Evolutionary conservation across 2,888 invertebrate species (phyloP), one percentile per base, ranked within the genome.

Genomic region (Eilema caniola): DNA sequence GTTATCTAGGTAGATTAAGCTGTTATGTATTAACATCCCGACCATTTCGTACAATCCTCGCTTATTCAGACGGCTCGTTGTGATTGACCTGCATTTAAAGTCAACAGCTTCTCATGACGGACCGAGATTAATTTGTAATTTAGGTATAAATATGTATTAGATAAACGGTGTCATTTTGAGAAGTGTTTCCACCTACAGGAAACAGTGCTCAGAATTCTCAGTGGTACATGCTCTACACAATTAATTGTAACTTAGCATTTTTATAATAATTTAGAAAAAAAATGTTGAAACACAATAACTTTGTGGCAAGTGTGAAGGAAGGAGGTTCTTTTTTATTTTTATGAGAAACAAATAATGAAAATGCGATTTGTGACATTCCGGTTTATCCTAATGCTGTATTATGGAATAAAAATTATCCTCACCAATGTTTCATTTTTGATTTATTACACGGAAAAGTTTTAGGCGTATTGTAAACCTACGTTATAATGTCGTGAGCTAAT

Each of bases 361-460:
- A 91, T 92, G 90, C 90, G 90, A 92, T 89, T 92, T 95, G 94
- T 94, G 95, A 95, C 95, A 95, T 95, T 95, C 95, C 95, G 95
- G 95, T 95, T 95, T 95, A 94, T 95, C 95, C 95, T 94, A 67
- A 90, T 93, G 95, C 95, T 95, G 95, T 95, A 94, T 95, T 95
- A 95, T 94, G 95, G 95, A 95, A 95, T 95, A 95, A 95, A 95
- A 94, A 79, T 82, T 95, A 95, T 95, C 95, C 95, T 95, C 94
- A 95, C 94, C 90, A 93, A 93, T 85, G 82, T 89, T 86, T 87
- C 89, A 89, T 91, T 90, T 91, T 82, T 81, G 72, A 81, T 82
- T 82, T 82, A 70, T 72, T 73, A 69, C 71, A 37, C 23, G 53
- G 53, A 41, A n/a, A 33, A 25, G 16, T 63, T 63, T 63, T 67